Conservation (phyloP, 2,797 vertebrate genomes). For the Petrocephalus sullivani region DNA sequence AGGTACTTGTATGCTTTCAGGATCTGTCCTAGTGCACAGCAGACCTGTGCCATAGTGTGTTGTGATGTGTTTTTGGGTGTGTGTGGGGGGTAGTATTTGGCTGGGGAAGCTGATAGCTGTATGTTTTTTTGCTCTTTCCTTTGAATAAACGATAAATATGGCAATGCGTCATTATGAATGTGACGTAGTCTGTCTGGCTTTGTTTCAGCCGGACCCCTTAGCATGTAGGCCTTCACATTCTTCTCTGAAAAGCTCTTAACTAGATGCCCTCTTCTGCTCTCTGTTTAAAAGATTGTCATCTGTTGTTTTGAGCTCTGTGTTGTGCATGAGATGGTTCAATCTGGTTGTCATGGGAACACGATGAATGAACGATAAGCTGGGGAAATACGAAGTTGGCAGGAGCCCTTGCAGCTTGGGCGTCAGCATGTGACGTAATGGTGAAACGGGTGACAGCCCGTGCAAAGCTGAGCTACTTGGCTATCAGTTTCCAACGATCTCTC, state of each 20-base stretch:
- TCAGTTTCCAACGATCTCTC: background rate
- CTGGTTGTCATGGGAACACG: background rate
- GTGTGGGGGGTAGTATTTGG: background rate
- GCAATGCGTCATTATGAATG: background rate
- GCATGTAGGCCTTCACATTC: background rate
- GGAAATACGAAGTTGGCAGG: background rate
- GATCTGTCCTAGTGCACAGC: background rate
- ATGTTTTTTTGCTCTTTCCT: background rate
- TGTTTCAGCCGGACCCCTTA: background rate
- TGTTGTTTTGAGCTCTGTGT: background rate
- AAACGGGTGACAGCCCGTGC: background rate
- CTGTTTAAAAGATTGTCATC: background rate
- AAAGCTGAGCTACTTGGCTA: background rate
- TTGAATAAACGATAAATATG: background rate
- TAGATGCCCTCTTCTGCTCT: background rate
- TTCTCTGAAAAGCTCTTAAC: background rate
- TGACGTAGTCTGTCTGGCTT: background rate
- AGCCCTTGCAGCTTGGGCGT: background rate
- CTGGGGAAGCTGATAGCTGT: background rate
- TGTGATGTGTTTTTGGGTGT: background rate
- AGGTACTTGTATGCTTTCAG: background rate
- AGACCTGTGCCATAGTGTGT: background rate
- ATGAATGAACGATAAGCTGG: background rate
- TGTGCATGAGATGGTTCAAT: constrained; percentile 7
- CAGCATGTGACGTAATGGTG: background rate